Evolutionary conservation across 2,113 vertebrate genomes (phyloP), one percentile per base, ranked within the genome.

Genomic region (Sprattus sprattus): DNA sequence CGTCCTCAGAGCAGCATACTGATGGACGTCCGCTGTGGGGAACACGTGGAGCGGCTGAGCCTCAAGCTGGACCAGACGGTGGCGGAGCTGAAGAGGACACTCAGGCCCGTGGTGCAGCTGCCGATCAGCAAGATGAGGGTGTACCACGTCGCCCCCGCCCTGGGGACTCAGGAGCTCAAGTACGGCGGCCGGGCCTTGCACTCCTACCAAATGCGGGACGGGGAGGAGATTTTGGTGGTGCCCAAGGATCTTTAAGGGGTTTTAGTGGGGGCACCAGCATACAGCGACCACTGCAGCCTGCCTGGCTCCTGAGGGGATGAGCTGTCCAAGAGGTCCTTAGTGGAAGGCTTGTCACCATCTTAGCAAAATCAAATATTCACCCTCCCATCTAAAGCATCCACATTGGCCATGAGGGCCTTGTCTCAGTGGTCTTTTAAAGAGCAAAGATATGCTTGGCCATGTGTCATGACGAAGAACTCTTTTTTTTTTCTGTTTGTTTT

Each of bases 51-150:
- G 89, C 92, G 95, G 16, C 92, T 99, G 92, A 96, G 93, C 16
- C 97, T 99, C 82, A 95, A 95, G 28, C 94, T 99, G 87, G 97
- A 98, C 87, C 97, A 98, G 91, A 99, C 97, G 11, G 98, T 99
- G 85, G 96, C 96, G 11, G 97, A 98, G 82, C 92, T 99, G 32
- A 99, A 96, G 95, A 99, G 98, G 81, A 96, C 97, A 39, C 93
- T 99, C 4, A 95, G 94, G 87, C 93, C 94, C 85, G 92, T 98
- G 0, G 95, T 99, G 88, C 97, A 98, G 88, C 90, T 99, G 50
- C 96, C 97, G 3, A 92, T 92, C 8, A 97, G 95, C 90, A 97
- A 95, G 90, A 96, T 99, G 96, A 92, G 97, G 45, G 95, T 99
- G 57, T 99, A 97, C 94, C 96, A 98, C 93, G 95, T 98, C 81